Percentiles rank a stretch among this genome's conserved stretches.
phyloP scores from a whole-genome alignment of 2,113 vertebrate species.

The Prionailurus bengalensis region DNA sequence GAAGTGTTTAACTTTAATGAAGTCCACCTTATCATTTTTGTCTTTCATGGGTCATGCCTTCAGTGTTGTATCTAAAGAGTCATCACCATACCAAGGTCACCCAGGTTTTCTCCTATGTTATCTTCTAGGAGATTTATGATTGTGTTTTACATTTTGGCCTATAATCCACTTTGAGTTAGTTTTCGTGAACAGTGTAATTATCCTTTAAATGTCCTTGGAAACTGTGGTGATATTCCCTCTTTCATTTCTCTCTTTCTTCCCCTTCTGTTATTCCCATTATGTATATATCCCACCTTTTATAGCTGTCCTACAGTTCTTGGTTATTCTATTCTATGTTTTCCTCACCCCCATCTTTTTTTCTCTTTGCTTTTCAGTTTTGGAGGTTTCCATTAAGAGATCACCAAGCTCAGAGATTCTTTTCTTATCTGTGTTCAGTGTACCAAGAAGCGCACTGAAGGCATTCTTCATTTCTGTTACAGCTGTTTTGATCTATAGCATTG shows the following conservation, averaged over 20 bases:
- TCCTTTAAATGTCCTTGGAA: not conserved
- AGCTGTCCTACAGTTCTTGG: not conserved
- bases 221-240: not conserved
- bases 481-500: not conserved
- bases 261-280: not conserved
- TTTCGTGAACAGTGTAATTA: not conserved
- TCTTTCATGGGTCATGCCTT: not conserved
- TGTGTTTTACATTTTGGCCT: not conserved
- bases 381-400: not conserved
- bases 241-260: not conserved
- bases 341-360: not conserved
- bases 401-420: not conserved
- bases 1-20: not conserved
- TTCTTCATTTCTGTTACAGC: not conserved
- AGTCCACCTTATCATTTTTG: not conserved
- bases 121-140: slow-evolving; percentile 1
- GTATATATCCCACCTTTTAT: not conserved
- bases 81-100: not conserved
- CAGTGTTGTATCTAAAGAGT: not conserved
- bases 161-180: not conserved
- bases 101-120: not conserved
- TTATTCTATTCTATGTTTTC: not conserved
- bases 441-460: not conserved
- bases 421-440: not conserved
- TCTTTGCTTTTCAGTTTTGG: not conserved